Base-by-base conservation (phyloP, 2,888 invertebrate genomes). In the Chymomyza procnemis region DNA sequence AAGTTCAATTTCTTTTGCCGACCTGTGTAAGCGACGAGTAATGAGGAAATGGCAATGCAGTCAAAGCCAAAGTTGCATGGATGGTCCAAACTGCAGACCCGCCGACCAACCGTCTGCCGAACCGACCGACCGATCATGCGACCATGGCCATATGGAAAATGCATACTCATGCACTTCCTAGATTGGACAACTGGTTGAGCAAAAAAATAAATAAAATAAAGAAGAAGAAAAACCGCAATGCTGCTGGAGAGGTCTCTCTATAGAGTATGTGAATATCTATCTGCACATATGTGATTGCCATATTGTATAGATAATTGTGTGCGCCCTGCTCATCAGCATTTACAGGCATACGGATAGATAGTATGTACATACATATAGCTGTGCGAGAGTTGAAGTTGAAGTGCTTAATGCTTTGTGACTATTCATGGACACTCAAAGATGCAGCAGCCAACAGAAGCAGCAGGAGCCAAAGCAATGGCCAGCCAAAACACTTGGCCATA, bases 1-100 rank as follows among this genome's bases (percentile, higher is more conserved):
- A 88, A 86, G 89, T 88, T 86, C 88, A 88, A 89, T 88, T 88
- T 89, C 85, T 85, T 85, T 81, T 65, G 74, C 74, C 67, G 74
- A 76, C 75, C 41, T 62, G 18, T 58, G 56, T 55, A 16, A 22
- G 46, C 50, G 21, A 47, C 21, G 65, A 79, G 81, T 81, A 81
- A 81, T 81, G 81, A 86, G 81, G 81, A 81, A 81, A 81, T 81
- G 87, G 81, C 81, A 86, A 81, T n/a, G 82, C 26, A 26, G 26
- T 26, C 68, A 67, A 72, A 67, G 71, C 66, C 76, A 60, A 70
- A 65, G 69, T 74, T 52, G 65, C 61, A 62, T 68, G 34, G 34
- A 41, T 41, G 16, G 47, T 47, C n/a, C 26, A 26, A 26, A 3
- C 26, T 26, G 26, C n/a, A 47, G 47, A 47, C 47, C 47, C 0